These are phyloP conservation scores for Darevskia nairensis DNA, from an alignment of 2,797 vertebrate genomes.

Conservation along the genomic window DNA sequence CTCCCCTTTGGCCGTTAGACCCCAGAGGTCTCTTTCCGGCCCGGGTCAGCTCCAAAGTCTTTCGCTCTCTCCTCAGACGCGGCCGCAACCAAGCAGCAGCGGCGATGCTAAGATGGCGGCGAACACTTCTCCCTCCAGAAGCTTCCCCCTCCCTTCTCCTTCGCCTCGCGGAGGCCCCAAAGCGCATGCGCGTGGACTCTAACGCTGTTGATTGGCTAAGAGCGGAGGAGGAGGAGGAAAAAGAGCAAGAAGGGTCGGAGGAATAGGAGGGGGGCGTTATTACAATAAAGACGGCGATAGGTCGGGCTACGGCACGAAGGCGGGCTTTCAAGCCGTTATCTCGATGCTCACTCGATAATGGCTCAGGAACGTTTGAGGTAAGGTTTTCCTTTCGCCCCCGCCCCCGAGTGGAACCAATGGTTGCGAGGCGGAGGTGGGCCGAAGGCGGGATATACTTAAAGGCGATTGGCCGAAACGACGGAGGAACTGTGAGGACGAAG, in stretches of 20 bases:
- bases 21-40: neutral
- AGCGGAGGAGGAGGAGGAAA: neutral
- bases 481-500: neutral
- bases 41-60: neutral
- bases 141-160: conserved; percentile 36
- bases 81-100: neutral
- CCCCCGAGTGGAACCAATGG: neutral
- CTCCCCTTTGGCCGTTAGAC: conserved; percentile 28
- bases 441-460: neutral
- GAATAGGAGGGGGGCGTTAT: neutral
- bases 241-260: neutral
- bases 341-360: neutral
- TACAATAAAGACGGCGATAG: neutral
- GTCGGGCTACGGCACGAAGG: neutral
- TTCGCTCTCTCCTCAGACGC: conserved; percentile 15
- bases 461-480: neutral
- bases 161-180: neutral
- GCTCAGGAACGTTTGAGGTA: neutral
- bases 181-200: conserved; percentile 56
- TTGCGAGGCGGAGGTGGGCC: neutral
- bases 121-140: conserved; percentile 32
- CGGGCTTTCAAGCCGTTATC: neutral
- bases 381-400: neutral
- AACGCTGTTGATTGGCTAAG: neutral
- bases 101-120: conserved; percentile 62